A percentile compares a stretch with the other conserved stretches of the same genome.
Conservation (phyloP, 1,140 invertebrate species). For the Leptonema lineaticorne region DNA sequence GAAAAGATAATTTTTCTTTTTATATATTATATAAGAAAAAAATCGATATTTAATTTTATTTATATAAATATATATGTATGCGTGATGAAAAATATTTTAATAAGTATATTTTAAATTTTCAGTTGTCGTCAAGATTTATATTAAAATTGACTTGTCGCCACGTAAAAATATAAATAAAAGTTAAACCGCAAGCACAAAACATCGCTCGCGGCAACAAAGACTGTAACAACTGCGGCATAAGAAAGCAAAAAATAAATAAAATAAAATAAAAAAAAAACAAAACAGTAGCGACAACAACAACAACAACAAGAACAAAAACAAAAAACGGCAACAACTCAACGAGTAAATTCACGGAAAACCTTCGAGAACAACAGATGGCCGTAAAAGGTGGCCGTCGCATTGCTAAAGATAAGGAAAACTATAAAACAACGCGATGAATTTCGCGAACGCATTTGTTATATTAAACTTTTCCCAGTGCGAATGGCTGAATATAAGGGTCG, state of each 20-base stretch:
- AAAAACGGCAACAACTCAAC: too few relatives aligned
- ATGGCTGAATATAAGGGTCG: too few relatives aligned
- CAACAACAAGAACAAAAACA: neutral
- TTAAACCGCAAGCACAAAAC: too few relatives aligned
- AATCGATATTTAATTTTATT: too few relatives aligned
- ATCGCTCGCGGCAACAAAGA: neutral
- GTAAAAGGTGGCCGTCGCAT: neutral
- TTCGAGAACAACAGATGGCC: slow-evolving; percentile 1
- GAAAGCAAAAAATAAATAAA: neutral
- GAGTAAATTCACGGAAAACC: neutral
- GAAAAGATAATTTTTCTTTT: too few relatives aligned
- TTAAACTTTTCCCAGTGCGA: slow-evolving; percentile 15
- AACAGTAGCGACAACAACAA: neutral
- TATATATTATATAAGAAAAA: too few relatives aligned
- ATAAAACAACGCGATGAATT: slow-evolving; percentile 16
- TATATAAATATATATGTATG: too few relatives aligned
- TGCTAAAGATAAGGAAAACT: neutral
- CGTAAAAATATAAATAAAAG: too few relatives aligned
- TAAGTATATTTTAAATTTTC: too few relatives aligned
- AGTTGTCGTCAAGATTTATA: too few relatives aligned
- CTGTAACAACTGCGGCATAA: neutral
- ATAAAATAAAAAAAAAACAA: neutral
- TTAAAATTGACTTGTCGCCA: too few relatives aligned
- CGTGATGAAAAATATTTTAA: too few relatives aligned
- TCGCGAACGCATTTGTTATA: slow-evolving; percentile 16